A percentile compares a stretch with the other conserved stretches of the same genome.
These are phyloP conservation scores for Ophioninae sp. DNA, from an alignment of 2,888 invertebrate genomes.

Conservation along the genomic window DNA sequence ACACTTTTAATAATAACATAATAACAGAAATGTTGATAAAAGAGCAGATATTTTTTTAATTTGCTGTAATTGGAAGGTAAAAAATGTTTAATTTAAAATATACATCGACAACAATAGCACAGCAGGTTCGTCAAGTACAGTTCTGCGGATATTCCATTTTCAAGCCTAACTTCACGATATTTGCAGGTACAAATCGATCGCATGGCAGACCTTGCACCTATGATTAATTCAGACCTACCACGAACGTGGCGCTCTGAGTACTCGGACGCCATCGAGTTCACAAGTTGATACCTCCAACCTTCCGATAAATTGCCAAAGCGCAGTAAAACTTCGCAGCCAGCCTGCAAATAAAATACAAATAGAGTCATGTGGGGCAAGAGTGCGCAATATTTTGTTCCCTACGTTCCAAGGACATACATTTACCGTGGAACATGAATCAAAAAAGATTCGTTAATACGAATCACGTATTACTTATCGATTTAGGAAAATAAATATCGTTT, in stretches of 20 bases:
- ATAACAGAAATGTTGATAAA: too few species aligned
- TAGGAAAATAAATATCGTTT: too few species aligned
- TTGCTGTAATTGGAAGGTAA: too few species aligned
- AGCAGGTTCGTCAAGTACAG: not conserved
- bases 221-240: slow-evolving; percentile 44
- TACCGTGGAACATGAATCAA: too few species aligned
- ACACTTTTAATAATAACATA: too few species aligned
- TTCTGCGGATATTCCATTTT: not conserved
- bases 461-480: too few species aligned
- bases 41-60: too few species aligned
- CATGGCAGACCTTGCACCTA: not conserved
- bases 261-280: not conserved
- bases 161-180: not conserved
- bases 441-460: too few species aligned
- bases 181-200: not conserved
- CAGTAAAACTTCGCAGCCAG: not conserved
- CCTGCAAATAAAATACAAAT: not conserved
- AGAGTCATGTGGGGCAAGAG: too few species aligned
- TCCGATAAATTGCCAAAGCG: not conserved
- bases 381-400: too few species aligned
- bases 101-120: too few species aligned
- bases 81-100: not conserved
- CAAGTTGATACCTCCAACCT: not conserved
- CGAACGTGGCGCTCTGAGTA: not conserved
- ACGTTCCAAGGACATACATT: too few species aligned